Base-by-base conservation (phyloP, 2,888 invertebrate species). In the Hirtodrosophila trivittata region DNA sequence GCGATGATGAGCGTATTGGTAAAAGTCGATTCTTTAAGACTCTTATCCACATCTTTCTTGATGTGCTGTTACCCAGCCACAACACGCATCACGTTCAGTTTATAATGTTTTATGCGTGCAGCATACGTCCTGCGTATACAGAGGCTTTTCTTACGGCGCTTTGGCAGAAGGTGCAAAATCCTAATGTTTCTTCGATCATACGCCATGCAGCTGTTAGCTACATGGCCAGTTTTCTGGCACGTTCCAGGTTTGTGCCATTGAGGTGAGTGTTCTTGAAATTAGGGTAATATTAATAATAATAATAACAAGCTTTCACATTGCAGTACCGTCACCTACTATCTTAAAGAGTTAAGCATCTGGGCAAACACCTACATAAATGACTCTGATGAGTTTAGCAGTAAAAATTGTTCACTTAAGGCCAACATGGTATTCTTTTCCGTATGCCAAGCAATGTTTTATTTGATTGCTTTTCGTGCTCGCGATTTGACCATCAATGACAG, bases 401-500 rank as follows among this genome's bases (percentile, higher is more conserved):
- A 83, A 12, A 89, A 89, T 55, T 74, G 85, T 42, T 94, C 95
- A 73, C 86, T 94, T 0, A 93, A 94, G 77, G 93, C 94, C 0
- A 98, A 99, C 88, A 93, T 94, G 2, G 95, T 97, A 0, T 99
- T 99, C 91, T 98, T 97, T 89, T 94, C 96, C 0, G 93, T 97
- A 2, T 98, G 98, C 77, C 98, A 99, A 90, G 94, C 97, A 0
- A 92, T 98, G 38, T 98, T 99, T 91, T 98, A 98, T 90, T 92
- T 98, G 10, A 94, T 99, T 62, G 95, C 96, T 0, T 98, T 98
- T 89, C 94, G 97, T 62, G 95, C 97, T 89, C 94, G 94, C 77
- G 95, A 97, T 87, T 92, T 98, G 75, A 94, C 97, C 37, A 92
- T 92, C 55, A 93, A 92, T 77, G 94, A 94, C 88, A 95, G 95